These are phyloP conservation scores for Xylocopa sonorina DNA, from an alignment of 1,140 invertebrate species.

Conservation along the genomic window DNA sequence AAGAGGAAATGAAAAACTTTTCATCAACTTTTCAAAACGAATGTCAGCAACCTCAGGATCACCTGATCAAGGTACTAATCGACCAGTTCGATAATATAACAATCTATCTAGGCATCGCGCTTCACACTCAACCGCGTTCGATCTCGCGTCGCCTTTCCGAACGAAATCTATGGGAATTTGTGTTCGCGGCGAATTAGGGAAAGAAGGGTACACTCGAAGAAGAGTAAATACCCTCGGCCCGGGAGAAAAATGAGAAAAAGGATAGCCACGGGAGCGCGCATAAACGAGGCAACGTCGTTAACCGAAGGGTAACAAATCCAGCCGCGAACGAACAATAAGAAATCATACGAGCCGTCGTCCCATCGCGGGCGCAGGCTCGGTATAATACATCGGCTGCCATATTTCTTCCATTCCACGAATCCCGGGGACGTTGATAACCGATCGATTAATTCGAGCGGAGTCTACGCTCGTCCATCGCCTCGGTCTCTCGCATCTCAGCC, in stretches of 20 bases:
- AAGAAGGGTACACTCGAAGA: constrained; percentile 65
- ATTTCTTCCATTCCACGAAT: constrained; percentile 60
- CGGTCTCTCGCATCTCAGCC: constrained; percentile 28
- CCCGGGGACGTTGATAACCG: constrained; percentile 57
- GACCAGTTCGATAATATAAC: no score
- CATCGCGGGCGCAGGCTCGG: background rate
- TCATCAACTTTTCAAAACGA: no score
- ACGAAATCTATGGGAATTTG: constrained; percentile 34
- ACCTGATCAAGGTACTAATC: no score
- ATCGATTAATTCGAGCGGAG: constrained; percentile 65
- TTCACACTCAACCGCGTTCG: constrained; percentile 81
- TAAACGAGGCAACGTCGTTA: constrained; percentile 18
- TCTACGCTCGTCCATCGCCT: constrained; percentile 61
- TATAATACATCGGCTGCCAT: constrained; percentile 33
- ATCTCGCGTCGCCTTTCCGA: constrained; percentile 71
- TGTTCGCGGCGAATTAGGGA: background rate
- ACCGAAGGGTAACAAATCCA: constrained; percentile 10
- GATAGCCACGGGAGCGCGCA: background rate
- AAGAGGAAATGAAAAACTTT: no score
- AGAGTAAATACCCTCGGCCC: constrained; percentile 73
- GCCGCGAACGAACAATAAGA: constrained; percentile 21
- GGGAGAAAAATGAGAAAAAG: background rate
- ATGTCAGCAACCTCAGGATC: no score
- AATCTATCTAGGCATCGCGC: constrained; percentile 77
- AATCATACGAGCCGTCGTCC: constrained; percentile 52